A percentile compares a stretch with the other conserved stretches of the same genome.
phyloP scores from a whole-genome alignment of 2,797 vertebrate genomes.

The Brotula barbata region DNA sequence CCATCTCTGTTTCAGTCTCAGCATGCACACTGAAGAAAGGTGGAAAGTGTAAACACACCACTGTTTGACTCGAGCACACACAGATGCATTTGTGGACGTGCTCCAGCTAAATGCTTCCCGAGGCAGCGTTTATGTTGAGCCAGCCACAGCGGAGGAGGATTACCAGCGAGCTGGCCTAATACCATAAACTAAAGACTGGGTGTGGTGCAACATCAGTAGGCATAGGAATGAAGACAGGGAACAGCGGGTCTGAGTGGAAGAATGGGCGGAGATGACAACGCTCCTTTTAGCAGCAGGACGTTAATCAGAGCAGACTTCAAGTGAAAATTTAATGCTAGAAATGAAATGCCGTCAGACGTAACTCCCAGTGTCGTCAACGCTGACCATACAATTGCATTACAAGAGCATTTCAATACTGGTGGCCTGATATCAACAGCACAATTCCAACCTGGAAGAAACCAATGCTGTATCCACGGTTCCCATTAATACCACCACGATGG shows the following conservation, averaged over 20 bases:
- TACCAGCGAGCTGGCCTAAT: constrained; percentile 28
- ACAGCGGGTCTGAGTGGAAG: constrained; percentile 14
- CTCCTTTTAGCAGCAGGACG: constrained; percentile 20
- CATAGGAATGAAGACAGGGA: constrained; percentile 36
- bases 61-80: background rate
- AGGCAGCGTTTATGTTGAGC: constrained; percentile 26
- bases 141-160: constrained; percentile 37
- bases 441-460: too few species aligned
- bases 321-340: background rate
- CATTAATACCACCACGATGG: background rate
- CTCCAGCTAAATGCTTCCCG: constrained; percentile 8
- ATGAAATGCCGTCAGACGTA: too few species aligned
- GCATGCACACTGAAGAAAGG: background rate
- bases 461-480: background rate
- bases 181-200: constrained; percentile 35
- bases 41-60: background rate
- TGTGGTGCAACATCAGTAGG: constrained; percentile 43
- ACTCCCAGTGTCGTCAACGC: background rate
- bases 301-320: background rate
- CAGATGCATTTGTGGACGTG: constrained; percentile 1
- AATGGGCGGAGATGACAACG: background rate
- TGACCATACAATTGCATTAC: background rate
- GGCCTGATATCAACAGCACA: too few species aligned
- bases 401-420: too few species aligned
- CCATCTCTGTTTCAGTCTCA: background rate